Conservation (phyloP, 2,113 vertebrate species). For the Astur gentilis region DNA sequence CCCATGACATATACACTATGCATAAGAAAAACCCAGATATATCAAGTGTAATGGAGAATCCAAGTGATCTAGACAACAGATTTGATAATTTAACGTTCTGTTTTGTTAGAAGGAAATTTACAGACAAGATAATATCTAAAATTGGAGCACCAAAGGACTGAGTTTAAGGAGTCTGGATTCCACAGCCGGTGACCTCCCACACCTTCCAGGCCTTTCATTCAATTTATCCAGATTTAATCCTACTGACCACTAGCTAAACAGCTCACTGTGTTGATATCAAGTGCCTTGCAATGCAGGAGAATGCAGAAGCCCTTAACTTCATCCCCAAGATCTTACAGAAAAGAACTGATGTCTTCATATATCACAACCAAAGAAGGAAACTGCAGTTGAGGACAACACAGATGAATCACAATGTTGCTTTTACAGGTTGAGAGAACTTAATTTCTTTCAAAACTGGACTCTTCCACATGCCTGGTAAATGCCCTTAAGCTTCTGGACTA, state of each 20-base stretch:
- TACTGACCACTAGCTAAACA: not conserved
- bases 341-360: not conserved
- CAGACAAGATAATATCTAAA: not conserved
- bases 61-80: not conserved
- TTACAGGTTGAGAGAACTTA: not conserved
- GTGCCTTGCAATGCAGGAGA: not conserved
- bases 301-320: not conserved
- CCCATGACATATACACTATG: not conserved
- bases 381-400: not conserved
- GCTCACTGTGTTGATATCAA: not conserved
- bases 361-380: not conserved
- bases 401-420: not conserved
- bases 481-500: not conserved
- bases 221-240: not conserved
- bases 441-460: not conserved
- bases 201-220: not conserved
- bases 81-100: not conserved
- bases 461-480: not conserved
- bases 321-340: not conserved
- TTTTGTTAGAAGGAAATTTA: not conserved
- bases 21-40: not conserved
- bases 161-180: not conserved
- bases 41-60: not conserved
- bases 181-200: not conserved
- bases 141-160: not conserved